Evolutionary conservation across 2,113 vertebrate genomes (phyloP).

Genomic region (Carlito syrichta): DNA sequence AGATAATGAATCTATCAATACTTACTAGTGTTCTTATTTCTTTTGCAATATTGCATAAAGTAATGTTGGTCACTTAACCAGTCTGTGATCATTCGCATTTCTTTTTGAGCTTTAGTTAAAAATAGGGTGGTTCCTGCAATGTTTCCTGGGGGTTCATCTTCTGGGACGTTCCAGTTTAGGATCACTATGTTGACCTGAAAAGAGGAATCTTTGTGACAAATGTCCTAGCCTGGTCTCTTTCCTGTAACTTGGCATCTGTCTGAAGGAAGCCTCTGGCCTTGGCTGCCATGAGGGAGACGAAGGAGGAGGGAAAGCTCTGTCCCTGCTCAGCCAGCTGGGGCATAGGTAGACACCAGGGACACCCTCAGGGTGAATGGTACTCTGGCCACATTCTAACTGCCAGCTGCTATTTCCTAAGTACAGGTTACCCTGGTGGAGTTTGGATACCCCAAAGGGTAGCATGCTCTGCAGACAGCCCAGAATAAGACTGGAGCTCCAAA

Average conservation of each 20-base stretch:
- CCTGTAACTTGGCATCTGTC: not conserved
- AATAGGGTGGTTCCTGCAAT: not conserved
- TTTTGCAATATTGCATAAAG: not conserved
- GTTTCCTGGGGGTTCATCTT: not conserved
- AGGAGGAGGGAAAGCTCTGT: not conserved
- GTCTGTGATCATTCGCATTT: not conserved
- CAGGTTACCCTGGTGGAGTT: not conserved
- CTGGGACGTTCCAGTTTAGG: not conserved
- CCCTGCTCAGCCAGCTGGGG: not conserved
- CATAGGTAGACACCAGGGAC: not conserved
- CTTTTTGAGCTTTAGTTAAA: not conserved
- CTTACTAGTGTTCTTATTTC: not conserved
- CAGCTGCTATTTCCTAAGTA: not conserved
- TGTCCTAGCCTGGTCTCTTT: not conserved
- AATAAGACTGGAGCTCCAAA: not conserved
- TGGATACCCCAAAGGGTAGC: no score
- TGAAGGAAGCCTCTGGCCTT: not conserved
- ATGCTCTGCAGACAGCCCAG: not conserved
- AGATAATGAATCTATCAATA: not conserved
- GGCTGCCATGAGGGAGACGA: not conserved
- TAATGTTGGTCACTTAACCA: not conserved
- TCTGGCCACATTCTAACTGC: not conserved
- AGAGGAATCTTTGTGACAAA: not conserved
- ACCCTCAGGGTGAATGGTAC: rapidly evolving
- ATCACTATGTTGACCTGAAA: not conserved